Conservation (phyloP, 92 coral and sea anemone genomes). For the Actinernus sp. region DNA sequence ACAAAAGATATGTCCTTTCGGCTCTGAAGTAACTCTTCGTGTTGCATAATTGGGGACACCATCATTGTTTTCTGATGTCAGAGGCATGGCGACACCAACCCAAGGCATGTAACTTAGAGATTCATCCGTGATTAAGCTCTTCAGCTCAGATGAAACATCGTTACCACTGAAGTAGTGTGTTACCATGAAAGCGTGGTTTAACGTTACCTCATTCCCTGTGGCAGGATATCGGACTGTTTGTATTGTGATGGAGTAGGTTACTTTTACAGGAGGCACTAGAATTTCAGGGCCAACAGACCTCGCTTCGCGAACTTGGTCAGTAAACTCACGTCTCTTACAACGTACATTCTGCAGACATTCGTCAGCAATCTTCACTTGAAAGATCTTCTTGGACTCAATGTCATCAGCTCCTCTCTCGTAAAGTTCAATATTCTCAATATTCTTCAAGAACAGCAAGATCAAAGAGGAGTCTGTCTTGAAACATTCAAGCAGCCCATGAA, state of each 20-base stretch:
- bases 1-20: conserved; percentile 57
- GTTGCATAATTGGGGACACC: too few species aligned
- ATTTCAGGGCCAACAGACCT: neutral
- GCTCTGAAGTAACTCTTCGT: too few species aligned
- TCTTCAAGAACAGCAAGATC: conserved; percentile 56
- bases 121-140: conserved; percentile 27
- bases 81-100: conserved; percentile 59
- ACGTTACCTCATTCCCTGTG: neutral
- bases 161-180: conserved; percentile 54
- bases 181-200: conserved; percentile 30
- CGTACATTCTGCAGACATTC: conserved; percentile 44
- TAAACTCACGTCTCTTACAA: conserved; percentile 44
- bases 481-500: conserved; percentile 48
- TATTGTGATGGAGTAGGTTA: conserved; percentile 47
- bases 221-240: conserved; percentile 31
- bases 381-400: conserved; percentile 32
- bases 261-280: conserved; percentile 48
- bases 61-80: conserved; percentile 1
- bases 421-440: conserved; percentile 53
- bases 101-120: conserved; percentile 59
- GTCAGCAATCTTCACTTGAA: conserved; percentile 53
- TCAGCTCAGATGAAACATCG: conserved; percentile 28
- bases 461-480: conserved; percentile 57
- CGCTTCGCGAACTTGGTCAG: conserved; percentile 10
- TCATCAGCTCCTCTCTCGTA: conserved; percentile 48